A percentile compares a stretch with the other conserved stretches of the same genome.
Conservation (phyloP, 2,888 invertebrate genomes). For the Altica lythri region DNA sequence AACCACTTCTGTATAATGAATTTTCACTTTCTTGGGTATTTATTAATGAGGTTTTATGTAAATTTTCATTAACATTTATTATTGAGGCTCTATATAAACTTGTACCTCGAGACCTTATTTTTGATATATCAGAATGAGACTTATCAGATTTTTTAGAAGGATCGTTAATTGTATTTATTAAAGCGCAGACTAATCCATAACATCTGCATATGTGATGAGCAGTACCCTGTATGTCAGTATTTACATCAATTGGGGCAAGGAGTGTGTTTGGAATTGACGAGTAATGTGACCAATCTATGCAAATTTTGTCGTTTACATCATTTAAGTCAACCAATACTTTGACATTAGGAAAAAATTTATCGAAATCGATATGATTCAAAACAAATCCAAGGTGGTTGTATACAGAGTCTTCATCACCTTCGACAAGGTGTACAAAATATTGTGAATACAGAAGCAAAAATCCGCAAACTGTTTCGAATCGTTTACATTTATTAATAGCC, state of each 20-base stretch:
- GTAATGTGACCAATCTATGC: background rate
- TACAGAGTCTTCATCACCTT: background rate
- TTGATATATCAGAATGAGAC: too few species aligned
- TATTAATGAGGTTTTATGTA: too few species aligned
- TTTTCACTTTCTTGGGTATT: too few species aligned
- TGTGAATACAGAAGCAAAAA: background rate
- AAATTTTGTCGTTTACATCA: background rate
- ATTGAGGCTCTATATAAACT: too few species aligned
- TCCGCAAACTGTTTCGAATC: background rate
- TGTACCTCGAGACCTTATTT: too few species aligned
- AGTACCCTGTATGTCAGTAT: background rate
- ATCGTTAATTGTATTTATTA: too few species aligned
- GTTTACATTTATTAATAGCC: background rate
- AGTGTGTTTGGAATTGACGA: background rate
- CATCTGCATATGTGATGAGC: background rate
- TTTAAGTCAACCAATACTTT: background rate
- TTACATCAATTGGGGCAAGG: background rate
- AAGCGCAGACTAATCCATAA: too few species aligned
- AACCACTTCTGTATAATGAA: background rate
- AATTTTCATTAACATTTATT: too few species aligned
- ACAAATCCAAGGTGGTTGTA: background rate
- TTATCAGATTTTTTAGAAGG: too few species aligned
- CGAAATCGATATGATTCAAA: background rate
- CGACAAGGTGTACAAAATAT: background rate
- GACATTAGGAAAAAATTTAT: background rate